phyloP scores from a whole-genome alignment of 2,797 vertebrate species.

The Tolypeutes matacus region DNA sequence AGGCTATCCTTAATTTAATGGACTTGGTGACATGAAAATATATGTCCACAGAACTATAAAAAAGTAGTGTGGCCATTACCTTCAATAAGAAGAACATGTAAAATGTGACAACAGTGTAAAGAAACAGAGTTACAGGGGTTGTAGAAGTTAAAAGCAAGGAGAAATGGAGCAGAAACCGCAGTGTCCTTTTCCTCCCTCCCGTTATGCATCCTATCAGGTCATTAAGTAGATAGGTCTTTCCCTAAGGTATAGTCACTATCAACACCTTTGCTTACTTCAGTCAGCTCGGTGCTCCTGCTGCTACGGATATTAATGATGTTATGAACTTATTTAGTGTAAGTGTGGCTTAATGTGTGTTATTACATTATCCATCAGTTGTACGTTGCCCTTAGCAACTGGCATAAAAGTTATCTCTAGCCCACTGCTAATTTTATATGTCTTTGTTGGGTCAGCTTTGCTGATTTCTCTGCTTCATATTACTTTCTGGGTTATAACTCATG shows the following conservation, averaged over 20 bases:
- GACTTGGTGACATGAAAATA: neutral
- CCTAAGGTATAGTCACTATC: constrained; percentile 65
- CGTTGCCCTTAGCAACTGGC: constrained; percentile 68
- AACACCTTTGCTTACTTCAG: constrained; percentile 77
- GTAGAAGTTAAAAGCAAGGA: constrained; percentile 61
- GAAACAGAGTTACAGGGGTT: neutral
- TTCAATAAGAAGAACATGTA: neutral
- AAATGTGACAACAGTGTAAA: neutral
- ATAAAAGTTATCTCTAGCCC: constrained; percentile 51
- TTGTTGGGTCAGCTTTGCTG: constrained; percentile 71
- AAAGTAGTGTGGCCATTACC: too few relatives aligned
- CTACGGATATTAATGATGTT: constrained; percentile 80
- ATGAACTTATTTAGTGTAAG: constrained; percentile 75
- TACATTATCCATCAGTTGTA: constrained; percentile 58
- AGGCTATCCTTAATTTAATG: neutral
- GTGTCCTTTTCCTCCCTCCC: neutral
- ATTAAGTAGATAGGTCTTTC: constrained; percentile 62
- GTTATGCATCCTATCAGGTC: neutral
- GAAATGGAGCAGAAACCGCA: constrained; percentile 51
- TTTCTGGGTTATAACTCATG: constrained; percentile 62
- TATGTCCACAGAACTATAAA: neutral
- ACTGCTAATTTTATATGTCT: constrained; percentile 67
- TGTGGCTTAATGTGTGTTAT: constrained; percentile 55
- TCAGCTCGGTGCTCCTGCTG: constrained; percentile 80
- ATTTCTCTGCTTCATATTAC: constrained; percentile 69